Evolutionary conservation across 53 echinoderm and acorn worm species (phyloP), one percentile per base, ranked within the genome.

Genomic region (Crossaster papposus): DNA sequence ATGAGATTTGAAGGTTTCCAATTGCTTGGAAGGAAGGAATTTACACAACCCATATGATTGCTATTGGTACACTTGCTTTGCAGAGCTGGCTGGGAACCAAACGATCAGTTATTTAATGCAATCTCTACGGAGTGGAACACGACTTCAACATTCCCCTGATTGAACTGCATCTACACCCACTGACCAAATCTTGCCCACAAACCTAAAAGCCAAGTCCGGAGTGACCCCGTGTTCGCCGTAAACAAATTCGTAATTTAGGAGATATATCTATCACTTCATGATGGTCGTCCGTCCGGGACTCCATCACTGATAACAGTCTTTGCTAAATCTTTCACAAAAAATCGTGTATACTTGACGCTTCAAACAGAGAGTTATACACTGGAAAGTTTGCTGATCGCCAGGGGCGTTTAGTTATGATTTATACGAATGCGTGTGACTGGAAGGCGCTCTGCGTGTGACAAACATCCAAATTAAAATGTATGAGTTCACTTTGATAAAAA

Each of bases 271-370:
- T 38, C 82, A 82, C 18, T 37, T 62, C 30, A 81, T 28, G 70
- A 65, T 82, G 64, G 35, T n/a, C n/a, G n/a, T n/a, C n/a, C 22
- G 36, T 70, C 82, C 82, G 70, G 81, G 82, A 82, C 82, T 37
- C 3, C 18, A 36, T 26, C 11, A n/a, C n/a, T n/a, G 7, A 23
- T 68, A 44, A 44, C 44, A 68, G 68, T 68, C 68, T 68, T 23
- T 26, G 10, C 68, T 5, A 10, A 68, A 68, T 68, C 68, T 68
- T 26, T 24, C 62, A 62, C 62, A 0, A 58, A 52, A 3, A 28
- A 28, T 68, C 24, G 4, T 68, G 15, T 68, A 26, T 68, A n/a
- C n/a, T 73, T 34, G 35, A 73, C 74, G 35, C 36, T 12, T 73
- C 30, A 15, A 18, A 73, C 36, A 34, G 35, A 13, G 14, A 12